phyloP scores from a whole-genome alignment of 2,113 vertebrate species.

The Saccopteryx leptura region DNA sequence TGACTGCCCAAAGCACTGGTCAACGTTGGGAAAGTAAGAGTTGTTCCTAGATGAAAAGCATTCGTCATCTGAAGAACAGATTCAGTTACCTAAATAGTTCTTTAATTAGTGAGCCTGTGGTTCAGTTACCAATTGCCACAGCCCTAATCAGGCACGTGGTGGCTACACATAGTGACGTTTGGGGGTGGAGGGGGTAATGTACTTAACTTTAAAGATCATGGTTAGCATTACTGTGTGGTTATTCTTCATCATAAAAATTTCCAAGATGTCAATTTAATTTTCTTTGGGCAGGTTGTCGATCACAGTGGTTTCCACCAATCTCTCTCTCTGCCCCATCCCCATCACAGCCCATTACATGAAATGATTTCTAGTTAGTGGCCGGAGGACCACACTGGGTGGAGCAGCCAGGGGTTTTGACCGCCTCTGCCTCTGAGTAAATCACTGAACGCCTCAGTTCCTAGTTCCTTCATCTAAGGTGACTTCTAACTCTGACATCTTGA shows the following conservation, averaged over 20 bases:
- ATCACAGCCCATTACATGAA: no score
- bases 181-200: not conserved
- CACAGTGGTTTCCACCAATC: not conserved
- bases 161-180: not conserved
- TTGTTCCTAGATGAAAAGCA: not conserved
- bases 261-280: not conserved
- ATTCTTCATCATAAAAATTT: not conserved
- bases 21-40: not conserved
- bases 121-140: not conserved
- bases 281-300: not conserved
- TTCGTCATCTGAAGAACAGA: not conserved
- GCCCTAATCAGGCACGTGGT: not conserved
- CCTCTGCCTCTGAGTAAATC: not conserved
- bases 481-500: not conserved
- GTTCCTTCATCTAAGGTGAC: not conserved
- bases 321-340: no score
- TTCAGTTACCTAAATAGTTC: not conserved
- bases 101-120: not conserved
- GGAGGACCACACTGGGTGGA: accelerated
- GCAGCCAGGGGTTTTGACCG: not conserved
- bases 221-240: not conserved
- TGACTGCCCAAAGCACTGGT: not conserved
- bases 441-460: not conserved
- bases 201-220: not conserved
- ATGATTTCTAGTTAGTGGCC: not conserved